phyloP scores from a whole-genome alignment of 2,797 vertebrate genomes.

The Rhynchonycteris naso region DNA sequence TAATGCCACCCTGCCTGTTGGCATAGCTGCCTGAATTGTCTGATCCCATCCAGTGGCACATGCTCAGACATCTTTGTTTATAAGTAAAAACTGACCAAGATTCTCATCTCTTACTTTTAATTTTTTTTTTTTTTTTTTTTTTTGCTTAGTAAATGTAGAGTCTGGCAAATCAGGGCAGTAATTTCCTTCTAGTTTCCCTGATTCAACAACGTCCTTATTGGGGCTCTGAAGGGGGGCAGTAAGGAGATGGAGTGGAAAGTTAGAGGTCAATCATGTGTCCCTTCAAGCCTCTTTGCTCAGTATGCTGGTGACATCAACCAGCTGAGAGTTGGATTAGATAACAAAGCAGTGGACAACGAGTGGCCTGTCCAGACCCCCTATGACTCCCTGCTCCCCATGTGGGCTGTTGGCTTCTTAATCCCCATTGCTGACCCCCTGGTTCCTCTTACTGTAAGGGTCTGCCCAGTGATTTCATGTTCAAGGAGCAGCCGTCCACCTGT shows the following conservation, averaged over 20 bases:
- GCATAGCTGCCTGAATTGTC: not conserved
- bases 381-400: not conserved
- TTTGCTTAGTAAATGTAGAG: not conserved
- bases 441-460: not conserved
- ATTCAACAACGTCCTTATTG: not conserved
- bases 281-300: no score
- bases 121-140: no score
- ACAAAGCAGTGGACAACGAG: fast-evolving
- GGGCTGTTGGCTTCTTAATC: not conserved
- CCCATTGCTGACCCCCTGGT: not conserved
- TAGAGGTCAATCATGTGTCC: not conserved
- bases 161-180: not conserved
- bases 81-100: not conserved
- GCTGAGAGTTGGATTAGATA: not conserved
- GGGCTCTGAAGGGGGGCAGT: not conserved
- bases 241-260: not conserved
- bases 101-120: not conserved
- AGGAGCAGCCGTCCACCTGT: not conserved
- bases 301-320: fast-evolving
- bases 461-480: not conserved
- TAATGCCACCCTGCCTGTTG: not conserved
- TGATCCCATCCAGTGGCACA: not conserved
- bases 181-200: not conserved
- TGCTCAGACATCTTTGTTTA: not conserved
- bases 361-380: no score